Base-by-base conservation (phyloP, 2,888 invertebrate species). In the Pterostichus niger region DNA sequence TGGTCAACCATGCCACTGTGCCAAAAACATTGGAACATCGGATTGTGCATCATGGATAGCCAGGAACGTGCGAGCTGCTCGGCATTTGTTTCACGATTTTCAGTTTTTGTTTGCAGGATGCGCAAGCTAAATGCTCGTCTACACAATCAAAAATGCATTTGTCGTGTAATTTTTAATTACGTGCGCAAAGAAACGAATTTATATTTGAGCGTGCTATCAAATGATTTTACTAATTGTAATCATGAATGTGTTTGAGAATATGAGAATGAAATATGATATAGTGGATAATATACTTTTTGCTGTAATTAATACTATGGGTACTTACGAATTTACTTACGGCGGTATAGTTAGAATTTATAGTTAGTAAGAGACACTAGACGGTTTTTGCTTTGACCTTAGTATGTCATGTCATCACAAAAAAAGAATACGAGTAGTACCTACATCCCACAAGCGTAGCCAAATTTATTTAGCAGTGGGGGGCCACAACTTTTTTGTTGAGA, bases 131-230 rank as follows among this genome's bases (percentile, higher is more conserved):
- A 68, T 44, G 40, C 15, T 68, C 24, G 24, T 24, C 40, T 44
- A 13, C n/a, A 54, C 75, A 75, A 75, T 75, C 75, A 54, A 49
- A 75, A 75, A 75, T 75, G 49, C 75, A 75, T 75, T 75, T 75
- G 49, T 75, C 52, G 11, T 49, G 49, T 52, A 17, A 75, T 75
- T 75, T 73, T 54, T 52, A 49, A 75, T 75, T 75, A 31, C 52
- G 44, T 40, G 17, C 11, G 2, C 40, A 17, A 71, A 71, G 68
- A 71, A 44, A 71, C 68, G 68, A 13, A 44, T 44, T 64, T 17
- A 71, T 71, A 17, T 56, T 44, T 44, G 17, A 10, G 10, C 40
- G 44, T 7, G n/a, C n/a, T 44, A 13, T 13, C 17, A 11, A 31
- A 59, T 11, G 17, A 10, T 71, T 71, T 40, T 40, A 6, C 40